These are phyloP conservation scores for Etheostoma spectabile DNA, from an alignment of 2,113 vertebrate genomes.

Conservation along the genomic window DNA sequence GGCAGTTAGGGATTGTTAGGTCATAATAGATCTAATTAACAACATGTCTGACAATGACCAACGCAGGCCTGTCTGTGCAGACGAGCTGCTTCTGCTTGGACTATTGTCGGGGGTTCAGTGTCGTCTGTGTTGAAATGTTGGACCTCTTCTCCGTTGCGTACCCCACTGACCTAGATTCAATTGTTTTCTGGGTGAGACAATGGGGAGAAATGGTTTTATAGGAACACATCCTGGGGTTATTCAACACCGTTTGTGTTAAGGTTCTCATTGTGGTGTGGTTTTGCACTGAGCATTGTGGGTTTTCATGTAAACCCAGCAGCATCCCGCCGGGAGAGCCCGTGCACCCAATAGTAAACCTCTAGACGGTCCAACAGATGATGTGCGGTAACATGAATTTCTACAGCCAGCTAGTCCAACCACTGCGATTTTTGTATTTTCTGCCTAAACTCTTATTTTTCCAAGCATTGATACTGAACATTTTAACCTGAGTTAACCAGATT, in stretches of 20 bases:
- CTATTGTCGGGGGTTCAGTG: slow-evolving; percentile 77
- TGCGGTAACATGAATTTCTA: slow-evolving; percentile 8
- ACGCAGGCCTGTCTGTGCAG: slow-evolving; percentile 60
- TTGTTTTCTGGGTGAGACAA: slow-evolving; percentile 84
- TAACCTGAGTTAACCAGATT: neutral
- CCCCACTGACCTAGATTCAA: slow-evolving; percentile 87
- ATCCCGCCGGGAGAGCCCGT: no score
- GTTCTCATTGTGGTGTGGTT: slow-evolving; percentile 68
- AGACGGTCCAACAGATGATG: slow-evolving; percentile 21
- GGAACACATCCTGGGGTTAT: slow-evolving; percentile 83
- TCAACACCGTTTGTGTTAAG: slow-evolving; percentile 74
- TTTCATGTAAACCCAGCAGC: no score
- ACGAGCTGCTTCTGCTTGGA: slow-evolving; percentile 65
- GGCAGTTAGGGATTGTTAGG: slow-evolving; percentile 59
- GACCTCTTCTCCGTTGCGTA: slow-evolving; percentile 76
- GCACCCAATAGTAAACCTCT: slow-evolving; percentile 6
- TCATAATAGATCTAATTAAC: slow-evolving; percentile 74
- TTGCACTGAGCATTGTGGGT: slow-evolving; percentile 50
- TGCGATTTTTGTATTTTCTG: neutral
- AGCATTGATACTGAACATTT: neutral
- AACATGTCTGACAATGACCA: slow-evolving; percentile 70
- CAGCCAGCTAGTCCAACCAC: neutral
- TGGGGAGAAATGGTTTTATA: slow-evolving; percentile 82
- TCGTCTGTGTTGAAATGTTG: slow-evolving; percentile 78
- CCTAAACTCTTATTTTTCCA: neutral